Evolutionary conservation across 2,797 vertebrate species (phyloP).

Genomic region (Champsocephalus gunnari): DNA sequence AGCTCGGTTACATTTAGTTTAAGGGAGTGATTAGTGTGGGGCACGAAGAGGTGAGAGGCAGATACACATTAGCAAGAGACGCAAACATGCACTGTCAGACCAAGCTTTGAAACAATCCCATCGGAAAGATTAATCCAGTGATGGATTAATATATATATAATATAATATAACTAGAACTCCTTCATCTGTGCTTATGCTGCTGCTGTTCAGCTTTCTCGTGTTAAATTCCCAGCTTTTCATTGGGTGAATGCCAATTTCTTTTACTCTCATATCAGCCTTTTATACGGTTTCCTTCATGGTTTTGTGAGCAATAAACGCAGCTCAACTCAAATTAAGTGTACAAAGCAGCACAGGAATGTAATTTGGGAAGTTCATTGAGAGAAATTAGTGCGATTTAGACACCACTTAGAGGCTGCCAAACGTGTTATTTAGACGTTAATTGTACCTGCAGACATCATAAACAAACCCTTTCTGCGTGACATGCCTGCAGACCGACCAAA

Average conservation of each 20-base stretch:
- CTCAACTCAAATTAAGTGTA: constrained; percentile 13
- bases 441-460: constrained; percentile 51
- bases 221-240: constrained; percentile 20
- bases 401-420: constrained; percentile 27
- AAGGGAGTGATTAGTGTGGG: constrained; percentile 48
- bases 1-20: constrained; percentile 47
- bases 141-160: not conserved
- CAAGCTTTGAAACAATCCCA: not conserved
- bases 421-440: constrained; percentile 50
- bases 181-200: not conserved
- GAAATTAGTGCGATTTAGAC: constrained; percentile 29
- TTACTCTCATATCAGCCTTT: not conserved
- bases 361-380: constrained; percentile 21
- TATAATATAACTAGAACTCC: not conserved
- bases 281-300: not conserved
- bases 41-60: constrained; percentile 40
- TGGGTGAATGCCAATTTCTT: constrained; percentile 8
- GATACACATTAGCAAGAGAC: constrained; percentile 21
- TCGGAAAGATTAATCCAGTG: not conserved
- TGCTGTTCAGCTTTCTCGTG: not conserved
- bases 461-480: constrained; percentile 38
- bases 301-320: constrained; percentile 26
- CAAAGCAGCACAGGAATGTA: constrained; percentile 35
- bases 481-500: constrained; percentile 6
- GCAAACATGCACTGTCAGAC: not conserved